Percentiles rank a stretch among this genome's conserved stretches.
Conservation (phyloP, 2,113 vertebrate species). For the Candoia aspera region DNA sequence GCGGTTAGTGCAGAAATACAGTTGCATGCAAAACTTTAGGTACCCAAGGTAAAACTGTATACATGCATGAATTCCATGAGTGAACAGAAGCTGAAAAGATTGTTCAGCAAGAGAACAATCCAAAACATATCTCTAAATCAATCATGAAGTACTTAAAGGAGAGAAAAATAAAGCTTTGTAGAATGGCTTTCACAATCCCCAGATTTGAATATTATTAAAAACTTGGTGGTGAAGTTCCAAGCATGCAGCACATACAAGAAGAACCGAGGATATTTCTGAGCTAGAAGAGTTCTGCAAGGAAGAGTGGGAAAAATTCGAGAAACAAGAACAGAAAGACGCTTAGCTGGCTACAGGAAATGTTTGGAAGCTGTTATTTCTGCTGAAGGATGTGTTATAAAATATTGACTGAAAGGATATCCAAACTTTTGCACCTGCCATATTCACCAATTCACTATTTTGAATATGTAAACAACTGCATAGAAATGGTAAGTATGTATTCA, state of each 20-base stretch:
- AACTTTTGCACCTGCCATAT: too few species aligned
- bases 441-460: too few species aligned
- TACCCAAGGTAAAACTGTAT: not conserved
- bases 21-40: not conserved
- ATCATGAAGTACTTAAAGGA: not conserved
- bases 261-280: not conserved
- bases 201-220: not conserved
- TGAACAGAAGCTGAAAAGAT: not conserved
- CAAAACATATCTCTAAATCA: not conserved
- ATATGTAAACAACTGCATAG: too few species aligned
- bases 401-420: too few species aligned
- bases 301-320: not conserved
- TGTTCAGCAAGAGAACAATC: not conserved
- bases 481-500: too few species aligned
- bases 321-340: too few species aligned
- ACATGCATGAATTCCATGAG: not conserved
- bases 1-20: not conserved
- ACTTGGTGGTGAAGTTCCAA: not conserved
- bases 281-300: not conserved
- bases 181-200: not conserved
- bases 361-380: too few species aligned
- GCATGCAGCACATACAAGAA: not conserved
- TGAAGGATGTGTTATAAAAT: too few species aligned
- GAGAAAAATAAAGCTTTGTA: not conserved
- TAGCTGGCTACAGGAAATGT: too few species aligned